Conservation (phyloP, 2,113 vertebrate genomes). For the Hylia prasina region DNA sequence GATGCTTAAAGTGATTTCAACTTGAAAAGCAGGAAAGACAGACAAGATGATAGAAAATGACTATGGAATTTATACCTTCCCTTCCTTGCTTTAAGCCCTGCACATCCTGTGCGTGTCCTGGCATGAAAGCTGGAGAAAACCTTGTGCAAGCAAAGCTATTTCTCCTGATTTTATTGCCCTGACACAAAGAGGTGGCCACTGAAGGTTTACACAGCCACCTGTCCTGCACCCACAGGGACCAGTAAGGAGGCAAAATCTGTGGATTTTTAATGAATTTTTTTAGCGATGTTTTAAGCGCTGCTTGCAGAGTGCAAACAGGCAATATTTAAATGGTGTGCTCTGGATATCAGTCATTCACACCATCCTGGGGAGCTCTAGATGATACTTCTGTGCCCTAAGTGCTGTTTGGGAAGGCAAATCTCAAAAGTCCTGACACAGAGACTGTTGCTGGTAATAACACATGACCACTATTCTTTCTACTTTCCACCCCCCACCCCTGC, state of each 20-base stretch:
- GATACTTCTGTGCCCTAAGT: not conserved
- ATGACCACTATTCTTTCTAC: not conserved
- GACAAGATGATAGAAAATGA: slow-evolving; percentile 43
- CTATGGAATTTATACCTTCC: not conserved
- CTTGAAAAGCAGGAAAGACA: slow-evolving; percentile 29
- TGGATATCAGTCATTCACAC: not conserved
- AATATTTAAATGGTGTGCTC: not conserved
- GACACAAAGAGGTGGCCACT: not conserved
- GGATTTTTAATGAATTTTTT: not conserved
- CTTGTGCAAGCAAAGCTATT: not conserved
- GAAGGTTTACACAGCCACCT: not conserved
- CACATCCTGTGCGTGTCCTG: not conserved
- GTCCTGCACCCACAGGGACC: not conserved
- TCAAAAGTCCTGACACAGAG: not conserved
- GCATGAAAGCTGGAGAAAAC: not conserved
- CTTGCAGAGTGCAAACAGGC: not conserved
- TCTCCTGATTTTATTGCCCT: not conserved
- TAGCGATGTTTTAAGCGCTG: not conserved
- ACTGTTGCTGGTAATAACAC: not conserved
- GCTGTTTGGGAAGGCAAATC: not conserved
- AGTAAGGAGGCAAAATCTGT: not conserved
- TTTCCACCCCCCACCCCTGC: not conserved
- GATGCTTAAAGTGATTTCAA: slow-evolving; percentile 39
- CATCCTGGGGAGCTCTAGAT: not conserved
- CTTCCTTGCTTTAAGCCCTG: not conserved